Base-by-base conservation (phyloP, 2,797 vertebrate genomes). In the Hippopotamyrus pictus region DNA sequence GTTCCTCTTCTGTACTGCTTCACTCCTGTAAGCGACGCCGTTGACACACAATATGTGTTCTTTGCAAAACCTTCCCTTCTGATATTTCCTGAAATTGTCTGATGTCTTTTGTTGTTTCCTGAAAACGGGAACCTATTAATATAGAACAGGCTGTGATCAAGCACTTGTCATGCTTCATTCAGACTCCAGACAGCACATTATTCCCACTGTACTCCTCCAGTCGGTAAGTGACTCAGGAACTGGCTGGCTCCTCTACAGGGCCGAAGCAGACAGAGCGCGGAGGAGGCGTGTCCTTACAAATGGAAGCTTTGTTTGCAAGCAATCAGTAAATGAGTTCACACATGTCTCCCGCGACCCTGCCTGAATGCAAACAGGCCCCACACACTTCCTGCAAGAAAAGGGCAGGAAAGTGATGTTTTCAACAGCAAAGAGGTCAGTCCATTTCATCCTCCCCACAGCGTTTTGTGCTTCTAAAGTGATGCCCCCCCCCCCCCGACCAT, bases 71-170 rank as follows among this genome's bases (percentile, higher is more conserved):
- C 41, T 44, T 79, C 12, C 37, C 14, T 79, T 79, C 73, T 19
- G 73, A 44, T 79, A 79, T 79, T 44, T 44, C 41, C 73, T 46
- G 73, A 79, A 41, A 79, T 46, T 46, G 41, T 79, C 73, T 79
- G 73, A 79, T 79, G 73, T 79, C 73, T 79, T 79, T 79, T 79
- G 73, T 44, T 79, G 73, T 79, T 44, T 79, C 12, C 73, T 46
- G 19, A 41, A 79, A 79, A 79, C 19, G 37, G 73, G 73, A 79
- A 44, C 41, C 73, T 46, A 79, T 79, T 79, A 79, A 79, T 79
- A 79, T 19, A 41, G 41, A 79, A 41, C 19, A 46, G 73, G 73
- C 73, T 79, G 73, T 79, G 73, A 79, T 79, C 41, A 79, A 73
- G 65, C 41, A 41, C 33, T 79, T 79, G 33, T 41, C 41, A 79